Conservation (phyloP, 1,140 invertebrate genomes). For the Hirudo medicinalis region DNA sequence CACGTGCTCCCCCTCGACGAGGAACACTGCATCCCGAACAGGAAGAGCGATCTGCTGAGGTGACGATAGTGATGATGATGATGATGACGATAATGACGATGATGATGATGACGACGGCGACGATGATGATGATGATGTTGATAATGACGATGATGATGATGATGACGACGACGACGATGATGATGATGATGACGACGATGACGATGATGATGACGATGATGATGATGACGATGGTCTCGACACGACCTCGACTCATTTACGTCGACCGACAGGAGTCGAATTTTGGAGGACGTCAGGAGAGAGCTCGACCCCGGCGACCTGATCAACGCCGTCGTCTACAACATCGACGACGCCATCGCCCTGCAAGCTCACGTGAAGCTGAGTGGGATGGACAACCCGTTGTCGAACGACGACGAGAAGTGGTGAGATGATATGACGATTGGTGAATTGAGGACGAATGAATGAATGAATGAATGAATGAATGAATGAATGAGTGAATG, state of each 20-base stretch:
- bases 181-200: neutral
- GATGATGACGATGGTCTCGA: too few species aligned
- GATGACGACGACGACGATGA: neutral
- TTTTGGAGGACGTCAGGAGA: constrained; percentile 40
- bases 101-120: neutral
- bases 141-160: constrained; percentile 24
- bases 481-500: neutral
- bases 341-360: constrained; percentile 51
- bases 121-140: too few species aligned
- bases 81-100: neutral
- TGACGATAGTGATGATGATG: constrained; percentile 22
- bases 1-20: constrained; percentile 24
- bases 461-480: constrained; percentile 44
- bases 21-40: constrained; percentile 30
- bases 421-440: neutral
- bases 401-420: constrained; percentile 33
- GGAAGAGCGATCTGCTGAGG: constrained; percentile 39
- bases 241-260: neutral
- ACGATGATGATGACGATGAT: too few species aligned
- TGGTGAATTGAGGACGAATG: too few species aligned
- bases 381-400: constrained; percentile 50
- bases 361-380: constrained; percentile 17
- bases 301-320: constrained; percentile 40
- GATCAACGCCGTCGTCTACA: constrained; percentile 55
- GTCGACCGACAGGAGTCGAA: constrained; percentile 29